phyloP scores from a whole-genome alignment of 35 echinoderm and acorn worm species.

The Chiridota heheva region DNA sequence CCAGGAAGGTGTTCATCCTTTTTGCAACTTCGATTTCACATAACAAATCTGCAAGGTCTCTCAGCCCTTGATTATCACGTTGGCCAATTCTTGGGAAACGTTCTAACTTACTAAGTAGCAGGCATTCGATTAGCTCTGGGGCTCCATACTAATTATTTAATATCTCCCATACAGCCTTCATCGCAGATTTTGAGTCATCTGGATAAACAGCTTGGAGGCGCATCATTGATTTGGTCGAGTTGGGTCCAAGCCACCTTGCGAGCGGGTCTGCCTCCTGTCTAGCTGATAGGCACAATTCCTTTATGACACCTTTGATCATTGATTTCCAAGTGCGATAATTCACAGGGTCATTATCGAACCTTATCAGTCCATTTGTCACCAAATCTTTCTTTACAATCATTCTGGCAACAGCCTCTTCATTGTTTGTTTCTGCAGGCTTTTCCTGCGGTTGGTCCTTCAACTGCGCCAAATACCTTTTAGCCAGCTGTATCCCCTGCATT shows the following conservation, averaged over 20 bases:
- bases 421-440: not conserved
- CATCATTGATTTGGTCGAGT: not conserved
- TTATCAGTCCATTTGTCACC: constrained; percentile 42
- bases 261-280: constrained; percentile 32
- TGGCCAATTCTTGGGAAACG: constrained; percentile 2
- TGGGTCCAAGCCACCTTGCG: constrained; percentile 18
- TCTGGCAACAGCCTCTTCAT: constrained; percentile 7
- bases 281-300: not conserved
- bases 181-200: no score
- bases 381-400: constrained; percentile 38
- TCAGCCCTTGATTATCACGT: constrained; percentile 14
- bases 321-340: constrained; percentile 50
- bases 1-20: constrained; percentile 35
- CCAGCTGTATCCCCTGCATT: constrained; percentile 34
- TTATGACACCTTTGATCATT: constrained; percentile 20
- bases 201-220: no score
- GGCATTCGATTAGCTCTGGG: constrained; percentile 42
- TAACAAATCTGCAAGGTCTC: constrained; percentile 41
- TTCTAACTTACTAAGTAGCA: constrained; percentile 39
- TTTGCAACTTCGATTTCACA: constrained; percentile 39
- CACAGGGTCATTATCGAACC: constrained; percentile 47
- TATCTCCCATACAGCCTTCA: no score
- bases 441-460: not conserved
- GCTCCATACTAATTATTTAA: constrained; percentile 46
- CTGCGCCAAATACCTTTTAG: constrained; percentile 20